These are phyloP conservation scores for Andrena dorsata DNA, from an alignment of 2,888 invertebrate genomes.

Conservation along the genomic window DNA sequence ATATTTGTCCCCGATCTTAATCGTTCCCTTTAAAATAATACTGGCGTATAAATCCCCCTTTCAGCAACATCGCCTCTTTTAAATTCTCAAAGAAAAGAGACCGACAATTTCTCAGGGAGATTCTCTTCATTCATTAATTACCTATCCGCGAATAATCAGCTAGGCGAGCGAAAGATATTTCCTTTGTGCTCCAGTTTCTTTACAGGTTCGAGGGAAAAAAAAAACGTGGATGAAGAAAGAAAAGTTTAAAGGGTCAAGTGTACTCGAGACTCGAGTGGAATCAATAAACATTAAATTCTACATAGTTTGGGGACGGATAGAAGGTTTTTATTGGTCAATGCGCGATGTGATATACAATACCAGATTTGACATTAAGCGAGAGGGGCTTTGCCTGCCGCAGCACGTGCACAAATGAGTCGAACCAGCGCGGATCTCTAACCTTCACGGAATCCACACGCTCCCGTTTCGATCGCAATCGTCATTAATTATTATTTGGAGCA, in stretches of 20 bases:
- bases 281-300: constrained; percentile 52
- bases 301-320: constrained; percentile 11
- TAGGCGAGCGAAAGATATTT: not conserved
- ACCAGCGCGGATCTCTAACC: constrained; percentile 42
- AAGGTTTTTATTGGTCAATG: constrained; percentile 33
- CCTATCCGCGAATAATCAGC: too few relatives aligned
- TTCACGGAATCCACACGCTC: constrained; percentile 23
- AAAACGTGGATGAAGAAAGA: constrained; percentile 15
- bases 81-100: too few relatives aligned
- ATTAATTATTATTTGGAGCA: not conserved
- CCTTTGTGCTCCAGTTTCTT: constrained; percentile 7
- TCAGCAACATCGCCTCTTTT: too few relatives aligned
- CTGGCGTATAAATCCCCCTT: too few relatives aligned
- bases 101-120: too few relatives aligned
- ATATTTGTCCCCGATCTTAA: too few relatives aligned
- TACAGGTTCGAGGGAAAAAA: not conserved
- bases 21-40: too few relatives aligned
- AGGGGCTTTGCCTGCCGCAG: constrained; percentile 15
- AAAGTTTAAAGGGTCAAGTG: constrained; percentile 43
- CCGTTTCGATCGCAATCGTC: not conserved
- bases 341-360: constrained; percentile 31
- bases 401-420: constrained; percentile 52
- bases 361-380: constrained; percentile 39
- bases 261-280: constrained; percentile 22
- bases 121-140: too few relatives aligned